Evolutionary conservation across 2,113 vertebrate genomes (phyloP), one percentile per base, ranked within the genome.

Genomic region (Bos indicus): DNA sequence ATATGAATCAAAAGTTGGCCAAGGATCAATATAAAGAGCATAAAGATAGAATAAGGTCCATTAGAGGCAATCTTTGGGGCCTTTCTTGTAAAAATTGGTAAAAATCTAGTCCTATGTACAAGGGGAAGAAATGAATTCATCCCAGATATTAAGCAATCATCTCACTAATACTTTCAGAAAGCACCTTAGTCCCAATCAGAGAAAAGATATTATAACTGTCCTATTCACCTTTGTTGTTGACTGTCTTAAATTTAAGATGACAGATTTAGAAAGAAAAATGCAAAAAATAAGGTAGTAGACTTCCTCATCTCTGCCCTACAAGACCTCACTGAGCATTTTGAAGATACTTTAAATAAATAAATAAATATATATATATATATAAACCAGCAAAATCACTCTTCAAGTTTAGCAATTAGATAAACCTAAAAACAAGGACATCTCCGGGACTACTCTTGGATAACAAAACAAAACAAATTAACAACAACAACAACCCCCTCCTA

Each of bases 381-480:
- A 83, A 3, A 36, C 57, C 13, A 51, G 67, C 12, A 2, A 82
- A 57, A 7, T 60, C 62, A n/a, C 33, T 40, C 48, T 82, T 78
- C 51, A 54, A 13, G 40, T 51, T 57, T 62, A 51, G 25, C 36
- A 25, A 21, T 40, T 60, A 84, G 33, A 33, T 81, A 64, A 86
- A 51, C 17, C 11, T 81, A 82, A 74, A n/a, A 64, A 33, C 28
- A 77, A 59, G 21, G 21, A 9, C 30, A 23, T 43, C 17, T 62
- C n/a, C 36, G 30, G 36, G 12, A 74, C 57, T 30, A 71, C 19
- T 91, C 46, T 33, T 19, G 26, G 26, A 94, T 81, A 91, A 16
- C 15, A 87, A 51, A 91, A 48, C 36, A 87, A 88, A 46, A 94
- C n/a, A 89, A 89, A 84, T 60, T 54, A 95, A 86, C 33, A 83